Evolutionary conservation across 1,140 invertebrate genomes (phyloP).

Genomic region (Spodoptera litura): DNA sequence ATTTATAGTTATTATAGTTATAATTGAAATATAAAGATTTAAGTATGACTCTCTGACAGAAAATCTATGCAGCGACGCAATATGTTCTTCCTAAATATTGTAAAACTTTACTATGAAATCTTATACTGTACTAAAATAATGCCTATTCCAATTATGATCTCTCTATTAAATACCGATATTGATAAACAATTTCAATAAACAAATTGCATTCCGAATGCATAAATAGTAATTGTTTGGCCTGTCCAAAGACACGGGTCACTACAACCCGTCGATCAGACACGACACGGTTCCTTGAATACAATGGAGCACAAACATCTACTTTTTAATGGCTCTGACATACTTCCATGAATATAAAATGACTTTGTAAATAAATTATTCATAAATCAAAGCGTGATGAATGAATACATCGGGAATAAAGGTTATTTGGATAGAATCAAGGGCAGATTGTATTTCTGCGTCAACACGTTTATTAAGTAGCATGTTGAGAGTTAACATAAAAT

Average conservation of each 20-base stretch:
- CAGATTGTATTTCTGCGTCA: too few relatives aligned
- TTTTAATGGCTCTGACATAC: conserved; percentile 45
- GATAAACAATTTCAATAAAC: not conserved
- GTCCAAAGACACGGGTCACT: conserved; percentile 32
- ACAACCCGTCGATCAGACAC: conserved; percentile 27
- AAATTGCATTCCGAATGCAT: conserved; percentile 21
- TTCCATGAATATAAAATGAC: conserved; percentile 42
- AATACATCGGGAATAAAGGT: not conserved
- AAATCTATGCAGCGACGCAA: too few relatives aligned
- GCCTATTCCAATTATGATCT: too few relatives aligned
- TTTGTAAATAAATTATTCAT: conserved; percentile 35
- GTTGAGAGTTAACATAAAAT: too few relatives aligned
- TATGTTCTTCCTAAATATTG: too few relatives aligned
- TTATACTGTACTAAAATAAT: too few relatives aligned
- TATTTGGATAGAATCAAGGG: not conserved
- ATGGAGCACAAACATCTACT: conserved; percentile 39
- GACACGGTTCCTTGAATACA: conserved; percentile 45
- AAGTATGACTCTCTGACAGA: too few relatives aligned
- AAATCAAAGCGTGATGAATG: conserved; percentile 43
- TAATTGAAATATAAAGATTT: too few relatives aligned
- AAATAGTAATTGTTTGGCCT: conserved; percentile 9
- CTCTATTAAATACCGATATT: too few relatives aligned
- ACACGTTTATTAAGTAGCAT: too few relatives aligned
- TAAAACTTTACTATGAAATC: too few relatives aligned
- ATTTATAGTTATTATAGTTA: too few relatives aligned